Evolutionary conservation across 1,140 invertebrate genomes (phyloP), one percentile per base, ranked within the genome.

Genomic region (Rhynchophorus ferrugineus): DNA sequence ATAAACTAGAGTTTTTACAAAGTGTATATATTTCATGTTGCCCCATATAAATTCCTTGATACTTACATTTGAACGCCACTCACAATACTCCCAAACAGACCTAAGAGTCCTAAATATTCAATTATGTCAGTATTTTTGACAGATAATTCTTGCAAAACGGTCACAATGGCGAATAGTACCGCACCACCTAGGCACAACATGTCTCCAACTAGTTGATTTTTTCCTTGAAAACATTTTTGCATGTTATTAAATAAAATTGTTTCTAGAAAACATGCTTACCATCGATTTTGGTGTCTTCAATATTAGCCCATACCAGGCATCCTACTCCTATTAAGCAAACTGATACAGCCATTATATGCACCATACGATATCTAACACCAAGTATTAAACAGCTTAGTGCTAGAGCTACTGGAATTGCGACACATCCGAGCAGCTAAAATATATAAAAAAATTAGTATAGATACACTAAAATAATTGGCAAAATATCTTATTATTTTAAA

Each of bases 31-130:
- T n/a, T n/a, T n/a, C n/a, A n/a, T n/a, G n/a, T n/a, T n/a, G n/a
- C n/a, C n/a, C n/a, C n/a, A n/a, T n/a, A n/a, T n/a, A n/a, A n/a
- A n/a, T n/a, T n/a, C n/a, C n/a, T 29, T 29, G 2, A 8, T 35
- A 57, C 57, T 75, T 78, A 86, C 81, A 88, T 80, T 74, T 93
- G 90, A 24, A 85, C 71, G 24, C 83, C 84, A 61, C 84, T 83
- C 13, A 92, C 72, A 54, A 91, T 71, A 37, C 82, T 87, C 6
- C 89, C 88, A 62, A 91, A 89, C 21, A 91, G 75, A 21, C 90
- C 89, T 39, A 91, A 76, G 73, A 91, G 79, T 14, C 86, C 88
- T n/a, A 94, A 74, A 67, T 89, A 92, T 67, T 92, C 89, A 29
- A 86, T 77, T 45, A 83, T 81, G 49, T 86, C 82, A 50, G 84